phyloP scores from a whole-genome alignment of 2,888 invertebrate species.

The Archaeoteleia sp. region DNA sequence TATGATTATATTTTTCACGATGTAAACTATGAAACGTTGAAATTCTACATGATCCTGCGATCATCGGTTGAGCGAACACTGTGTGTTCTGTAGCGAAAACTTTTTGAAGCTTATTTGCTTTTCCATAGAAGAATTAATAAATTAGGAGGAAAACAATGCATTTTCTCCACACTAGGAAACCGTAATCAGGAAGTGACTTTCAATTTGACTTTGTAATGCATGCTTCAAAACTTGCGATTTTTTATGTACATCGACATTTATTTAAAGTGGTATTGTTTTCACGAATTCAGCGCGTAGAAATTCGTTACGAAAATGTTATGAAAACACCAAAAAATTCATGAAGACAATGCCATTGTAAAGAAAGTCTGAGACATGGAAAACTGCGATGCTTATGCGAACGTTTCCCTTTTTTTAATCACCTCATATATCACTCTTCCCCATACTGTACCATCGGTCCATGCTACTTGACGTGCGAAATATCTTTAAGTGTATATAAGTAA shows the following conservation, averaged over 20 bases:
- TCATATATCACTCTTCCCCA: constrained; percentile 48
- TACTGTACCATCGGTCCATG: constrained; percentile 54
- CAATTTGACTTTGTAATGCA: constrained; percentile 14
- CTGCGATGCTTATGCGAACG: constrained; percentile 19
- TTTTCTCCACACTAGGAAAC: constrained; percentile 23
- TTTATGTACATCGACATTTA: background rate
- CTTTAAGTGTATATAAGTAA: constrained; percentile 65
- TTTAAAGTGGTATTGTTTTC: background rate
- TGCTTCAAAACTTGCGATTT: constrained; percentile 9
- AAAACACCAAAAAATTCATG: constrained; percentile 7
- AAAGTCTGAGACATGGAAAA: constrained; percentile 21
- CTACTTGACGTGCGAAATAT: constrained; percentile 60
- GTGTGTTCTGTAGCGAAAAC: constrained; percentile 53
- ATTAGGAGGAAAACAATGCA: constrained; percentile 13
- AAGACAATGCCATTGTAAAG: constrained; percentile 24
- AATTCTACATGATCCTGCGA: constrained; percentile 52
- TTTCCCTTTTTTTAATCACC: constrained; percentile 34
- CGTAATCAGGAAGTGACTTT: constrained; percentile 19
- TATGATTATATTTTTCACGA: constrained; percentile 44
- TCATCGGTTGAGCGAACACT: constrained; percentile 55
- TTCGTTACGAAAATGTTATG: constrained; percentile 4
- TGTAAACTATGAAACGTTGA: constrained; percentile 39
- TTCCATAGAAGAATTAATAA: constrained; percentile 19
- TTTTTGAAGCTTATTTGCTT: constrained; percentile 53
- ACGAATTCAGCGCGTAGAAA: constrained; percentile 4